phyloP scores from a whole-genome alignment of 2,113 vertebrate genomes.

The Gambusia holbrooki region DNA sequence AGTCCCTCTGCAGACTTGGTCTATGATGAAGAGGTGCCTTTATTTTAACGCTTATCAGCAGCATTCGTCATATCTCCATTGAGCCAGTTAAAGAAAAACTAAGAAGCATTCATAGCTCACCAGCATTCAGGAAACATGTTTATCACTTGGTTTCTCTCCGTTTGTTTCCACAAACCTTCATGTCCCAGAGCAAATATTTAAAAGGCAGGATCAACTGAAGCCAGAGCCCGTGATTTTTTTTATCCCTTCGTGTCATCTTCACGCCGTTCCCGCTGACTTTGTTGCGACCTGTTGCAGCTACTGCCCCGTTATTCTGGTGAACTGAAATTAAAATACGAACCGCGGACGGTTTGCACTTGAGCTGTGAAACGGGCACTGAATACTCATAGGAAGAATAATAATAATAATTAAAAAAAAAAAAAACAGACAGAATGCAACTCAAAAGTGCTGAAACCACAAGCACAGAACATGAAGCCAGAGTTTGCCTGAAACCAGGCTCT shows the following conservation, averaged over 20 bases:
- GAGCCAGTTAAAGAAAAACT: slow-evolving; percentile 25
- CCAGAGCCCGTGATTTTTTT: slow-evolving; percentile 24
- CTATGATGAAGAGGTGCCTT: slow-evolving; percentile 76
- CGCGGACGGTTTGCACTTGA: slow-evolving; percentile 58
- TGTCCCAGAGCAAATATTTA: slow-evolving; percentile 25
- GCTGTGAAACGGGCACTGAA: slow-evolving; percentile 64
- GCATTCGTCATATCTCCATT: slow-evolving; percentile 16
- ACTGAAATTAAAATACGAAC: slow-evolving; percentile 40
- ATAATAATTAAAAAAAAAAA: too few relatives aligned
- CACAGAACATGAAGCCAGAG: slow-evolving; percentile 41
- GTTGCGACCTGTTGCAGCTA: slow-evolving; percentile 44
- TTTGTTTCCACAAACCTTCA: slow-evolving; percentile 29
- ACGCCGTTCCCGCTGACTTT: slow-evolving; percentile 41
- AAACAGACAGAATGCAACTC: slow-evolving; percentile 42
- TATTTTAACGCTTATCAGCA: slow-evolving; percentile 53
- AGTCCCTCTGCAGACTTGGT: slow-evolving; percentile 49
- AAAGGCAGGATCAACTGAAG: slow-evolving; percentile 27
- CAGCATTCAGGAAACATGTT: slow-evolving; percentile 21
- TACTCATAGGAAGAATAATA: slow-evolving; percentile 14
- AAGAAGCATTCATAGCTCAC: slow-evolving; percentile 26
- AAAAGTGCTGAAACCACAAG: slow-evolving; percentile 51
- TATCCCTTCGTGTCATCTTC: slow-evolving; percentile 20
- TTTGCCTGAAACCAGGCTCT: slow-evolving; percentile 24
- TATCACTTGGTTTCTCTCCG: slow-evolving; percentile 11
- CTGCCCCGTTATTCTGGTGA: slow-evolving; percentile 50